Base-by-base conservation (phyloP, 1,140 invertebrate genomes). In the Melanaphis sacchari region DNA sequence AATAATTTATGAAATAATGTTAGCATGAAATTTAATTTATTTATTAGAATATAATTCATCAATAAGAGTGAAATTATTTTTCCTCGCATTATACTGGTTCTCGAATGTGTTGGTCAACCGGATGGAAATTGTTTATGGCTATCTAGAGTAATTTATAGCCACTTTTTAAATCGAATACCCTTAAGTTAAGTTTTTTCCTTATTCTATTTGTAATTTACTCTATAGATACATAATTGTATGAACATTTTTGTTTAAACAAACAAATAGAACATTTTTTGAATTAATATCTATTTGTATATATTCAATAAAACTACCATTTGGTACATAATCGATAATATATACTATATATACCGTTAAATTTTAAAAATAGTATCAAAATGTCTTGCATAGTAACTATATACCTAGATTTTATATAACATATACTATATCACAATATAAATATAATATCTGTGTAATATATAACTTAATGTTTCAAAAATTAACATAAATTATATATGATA, bases 81-180 rank as follows among this genome's bases (percentile, higher is more conserved):
- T 9, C 26, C 81, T 54, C 22, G 9, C 82, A 15, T 18, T 82
- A 52, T 9, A 76, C 59, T 31, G 36, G 81, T n/a, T 49, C 31
- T 31, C 9, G 22, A 38, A 43, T 40, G 46, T 54, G 38, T 85
- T 93, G 91, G 81, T 93, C 81, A 93, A 85, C 81, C 91, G 46
- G 21, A 49, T 76, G 90, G 91, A 93, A 93, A 84, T 82, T 52
- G 43, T 93, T 93, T 93, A 93, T 93, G 41, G 91, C 43, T 8
- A 82, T 81, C 21, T 41, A 40, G 15, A 38, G 11, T 52, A 54
- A 54, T 93, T 84, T 85, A 93, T 85, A 11, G 81, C 46, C 36
- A 40, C 89, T 66, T 90, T 90, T 90, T 41, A 66, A 90, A 90
- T 90, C n/a, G 5, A 90, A 59, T 41, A 66, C 52, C 9, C 9